Conservation (phyloP, 2,797 vertebrate species). For the Bradypodion ventrale region DNA sequence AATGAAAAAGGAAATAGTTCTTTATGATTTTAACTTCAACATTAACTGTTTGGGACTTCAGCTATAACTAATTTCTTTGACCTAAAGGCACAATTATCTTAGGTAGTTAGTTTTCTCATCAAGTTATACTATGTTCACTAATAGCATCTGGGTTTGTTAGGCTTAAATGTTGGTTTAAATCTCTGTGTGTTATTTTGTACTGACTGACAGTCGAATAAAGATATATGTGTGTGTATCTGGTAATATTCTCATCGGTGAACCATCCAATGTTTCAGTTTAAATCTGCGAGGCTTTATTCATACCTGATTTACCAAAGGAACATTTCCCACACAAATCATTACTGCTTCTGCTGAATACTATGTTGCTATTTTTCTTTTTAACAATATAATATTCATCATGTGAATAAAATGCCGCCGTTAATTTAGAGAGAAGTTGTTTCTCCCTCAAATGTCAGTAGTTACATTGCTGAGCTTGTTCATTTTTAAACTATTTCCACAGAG, state of each 20-base stretch:
- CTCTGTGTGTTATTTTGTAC: too few relatives aligned
- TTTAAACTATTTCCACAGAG: constrained; percentile 38
- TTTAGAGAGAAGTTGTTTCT: constrained; percentile 46
- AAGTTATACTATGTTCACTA: not conserved
- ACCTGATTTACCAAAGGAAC: constrained; percentile 54
- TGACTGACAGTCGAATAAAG: too few relatives aligned
- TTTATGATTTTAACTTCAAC: not conserved
- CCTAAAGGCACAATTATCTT: not conserved
- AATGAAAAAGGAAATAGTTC: not conserved
- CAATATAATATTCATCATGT: constrained; percentile 60
- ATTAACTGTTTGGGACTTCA: not conserved
- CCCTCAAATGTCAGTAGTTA: constrained; percentile 23
- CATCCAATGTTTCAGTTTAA: constrained; percentile 55
- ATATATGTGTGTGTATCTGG: too few relatives aligned
- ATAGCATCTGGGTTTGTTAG: not conserved
- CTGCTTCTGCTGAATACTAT: constrained; percentile 65
- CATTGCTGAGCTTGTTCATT: constrained; percentile 27
- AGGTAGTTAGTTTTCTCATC: constrained; percentile 9
- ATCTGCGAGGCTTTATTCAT: constrained; percentile 44
- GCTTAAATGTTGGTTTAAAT: too few relatives aligned
- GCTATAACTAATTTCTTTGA: not conserved
- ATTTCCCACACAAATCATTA: constrained; percentile 60
- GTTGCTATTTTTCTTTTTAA: constrained; percentile 65
- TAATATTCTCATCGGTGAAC: constrained; percentile 53
- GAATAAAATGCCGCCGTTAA: constrained; percentile 62